phyloP scores from a whole-genome alignment of 2,797 vertebrate species.

The Sebastes minor region DNA sequence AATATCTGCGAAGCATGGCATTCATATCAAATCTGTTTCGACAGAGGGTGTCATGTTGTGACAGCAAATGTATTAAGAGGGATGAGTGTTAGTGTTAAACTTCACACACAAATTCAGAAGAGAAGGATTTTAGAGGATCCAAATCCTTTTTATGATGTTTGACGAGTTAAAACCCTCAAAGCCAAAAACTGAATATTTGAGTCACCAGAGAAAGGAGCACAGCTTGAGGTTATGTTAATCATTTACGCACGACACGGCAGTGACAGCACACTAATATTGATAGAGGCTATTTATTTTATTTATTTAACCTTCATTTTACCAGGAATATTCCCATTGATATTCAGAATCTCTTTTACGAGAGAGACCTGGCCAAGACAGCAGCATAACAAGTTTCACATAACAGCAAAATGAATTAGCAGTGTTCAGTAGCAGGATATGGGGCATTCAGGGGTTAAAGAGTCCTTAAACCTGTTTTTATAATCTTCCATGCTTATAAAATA shows the following conservation, averaged over 20 bases:
- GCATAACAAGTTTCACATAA: background rate
- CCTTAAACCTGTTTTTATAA: too few species aligned
- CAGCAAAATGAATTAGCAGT: background rate
- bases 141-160: slow-evolving; percentile 2
- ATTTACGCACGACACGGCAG: background rate
- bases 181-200: slow-evolving; percentile 11
- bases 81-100: slow-evolving; percentile 5
- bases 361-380: accelerated
- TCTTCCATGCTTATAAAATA: background rate
- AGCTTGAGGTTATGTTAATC: background rate
- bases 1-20: background rate
- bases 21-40: background rate
- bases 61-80: background rate
- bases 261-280: background rate
- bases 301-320: background rate
- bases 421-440: background rate
- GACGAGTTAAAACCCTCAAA: slow-evolving; percentile 18
- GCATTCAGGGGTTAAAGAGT: background rate
- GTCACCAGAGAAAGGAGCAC: background rate
- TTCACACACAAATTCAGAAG: background rate
- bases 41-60: background rate
- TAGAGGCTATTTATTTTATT: background rate
- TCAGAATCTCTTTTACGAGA: background rate
- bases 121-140: slow-evolving; percentile 12
- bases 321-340: background rate